Conservation (phyloP, 2,797 vertebrate genomes). For the Bradypodion ventrale region DNA sequence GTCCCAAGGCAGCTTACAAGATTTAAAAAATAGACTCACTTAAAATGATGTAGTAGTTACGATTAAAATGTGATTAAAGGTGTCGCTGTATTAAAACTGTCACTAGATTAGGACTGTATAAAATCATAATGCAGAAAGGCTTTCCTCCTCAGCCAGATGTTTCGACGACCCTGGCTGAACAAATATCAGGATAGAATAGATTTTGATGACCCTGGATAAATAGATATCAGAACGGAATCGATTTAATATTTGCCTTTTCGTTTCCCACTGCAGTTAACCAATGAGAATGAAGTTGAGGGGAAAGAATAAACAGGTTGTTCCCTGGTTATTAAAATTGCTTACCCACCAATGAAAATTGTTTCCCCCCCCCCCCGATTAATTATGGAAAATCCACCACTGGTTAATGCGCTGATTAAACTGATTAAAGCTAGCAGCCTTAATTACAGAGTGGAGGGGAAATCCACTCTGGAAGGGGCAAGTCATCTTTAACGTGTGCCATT, state of each 20-base stretch:
- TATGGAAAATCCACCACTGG: neutral
- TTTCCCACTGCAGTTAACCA: neutral
- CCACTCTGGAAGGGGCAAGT: neutral
- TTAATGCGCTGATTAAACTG: slow-evolving; percentile 4
- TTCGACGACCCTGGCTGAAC: neutral
- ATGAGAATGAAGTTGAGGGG: neutral
- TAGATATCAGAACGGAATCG: neutral
- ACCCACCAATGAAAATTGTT: neutral
- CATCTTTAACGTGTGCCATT: slow-evolving; percentile 1
- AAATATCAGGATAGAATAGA: neutral
- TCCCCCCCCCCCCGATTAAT: neutral
- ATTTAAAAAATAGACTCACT: too few species aligned
- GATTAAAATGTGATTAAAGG: too few species aligned
- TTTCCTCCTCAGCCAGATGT: too few species aligned
- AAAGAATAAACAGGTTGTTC: too few species aligned
- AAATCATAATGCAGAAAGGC: too few species aligned
- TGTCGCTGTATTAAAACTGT: too few species aligned
- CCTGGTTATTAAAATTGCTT: neutral
- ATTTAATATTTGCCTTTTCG: neutral
- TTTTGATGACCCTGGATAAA: neutral
- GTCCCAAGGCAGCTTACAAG: too few species aligned
- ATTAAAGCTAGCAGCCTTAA: slow-evolving; percentile 15
- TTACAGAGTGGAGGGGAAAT: slow-evolving; percentile 9
- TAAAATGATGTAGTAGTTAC: too few species aligned
- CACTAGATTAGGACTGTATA: too few species aligned